Evolutionary conservation across 2,888 invertebrate species (phyloP).

Genomic region (Zygogramma bicolorata): DNA sequence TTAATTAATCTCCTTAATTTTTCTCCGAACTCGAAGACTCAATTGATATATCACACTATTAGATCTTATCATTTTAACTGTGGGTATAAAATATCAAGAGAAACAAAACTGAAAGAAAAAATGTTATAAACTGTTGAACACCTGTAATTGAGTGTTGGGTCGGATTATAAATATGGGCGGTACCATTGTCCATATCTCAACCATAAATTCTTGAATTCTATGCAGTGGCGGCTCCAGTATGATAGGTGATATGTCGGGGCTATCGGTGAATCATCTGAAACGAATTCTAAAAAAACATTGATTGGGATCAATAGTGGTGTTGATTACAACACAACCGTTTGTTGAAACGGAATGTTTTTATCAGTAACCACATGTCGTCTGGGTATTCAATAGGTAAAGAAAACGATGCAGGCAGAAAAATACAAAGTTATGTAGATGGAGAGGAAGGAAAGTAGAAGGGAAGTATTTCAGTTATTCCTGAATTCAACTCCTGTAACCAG

Average conservation of each 20-base stretch:
- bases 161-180: conserved; percentile 49
- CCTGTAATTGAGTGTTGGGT: conserved; percentile 50
- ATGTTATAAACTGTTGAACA: conserved; percentile 44
- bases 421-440: too few species aligned
- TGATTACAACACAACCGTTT: too few species aligned
- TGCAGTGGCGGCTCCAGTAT: conserved; percentile 12
- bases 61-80: conserved; percentile 51
- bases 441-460: too few species aligned
- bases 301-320: not conserved
- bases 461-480: too few species aligned
- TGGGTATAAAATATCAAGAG: conserved; percentile 45
- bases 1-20: conserved; percentile 34
- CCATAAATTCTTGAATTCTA: conserved; percentile 47
- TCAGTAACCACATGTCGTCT: too few species aligned
- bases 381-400: too few species aligned
- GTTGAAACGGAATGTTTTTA: not conserved
- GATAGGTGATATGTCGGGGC: not conserved
- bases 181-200: conserved; percentile 54
- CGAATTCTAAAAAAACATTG: not conserved
- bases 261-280: not conserved
- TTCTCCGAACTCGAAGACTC: conserved; percentile 29
- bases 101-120: conserved; percentile 32
- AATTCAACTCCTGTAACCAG: too few species aligned
- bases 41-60: conserved; percentile 51
- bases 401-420: too few species aligned